Conservation (phyloP, 2,888 invertebrate genomes). For the Oscheius onirici region DNA sequence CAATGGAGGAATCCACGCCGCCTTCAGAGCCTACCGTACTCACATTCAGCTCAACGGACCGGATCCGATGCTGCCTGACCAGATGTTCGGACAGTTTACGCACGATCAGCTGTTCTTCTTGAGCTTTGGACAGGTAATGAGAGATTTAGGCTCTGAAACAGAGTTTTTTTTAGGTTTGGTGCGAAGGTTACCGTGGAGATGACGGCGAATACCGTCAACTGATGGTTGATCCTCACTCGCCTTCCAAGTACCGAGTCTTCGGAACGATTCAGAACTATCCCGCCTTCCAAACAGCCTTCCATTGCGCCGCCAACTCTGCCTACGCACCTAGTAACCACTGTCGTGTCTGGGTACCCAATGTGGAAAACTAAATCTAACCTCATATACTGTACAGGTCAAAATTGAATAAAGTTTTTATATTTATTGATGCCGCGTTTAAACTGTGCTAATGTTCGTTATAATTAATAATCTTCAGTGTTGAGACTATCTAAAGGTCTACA, state of each 20-base stretch:
- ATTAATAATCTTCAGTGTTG: too few species aligned
- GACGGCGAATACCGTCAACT: constrained; percentile 47
- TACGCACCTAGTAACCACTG: constrained; percentile 63
- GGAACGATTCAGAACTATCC: constrained; percentile 62
- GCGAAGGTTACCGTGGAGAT: constrained; percentile 47
- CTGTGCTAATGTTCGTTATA: too few species aligned
- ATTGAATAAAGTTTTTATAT: too few species aligned
- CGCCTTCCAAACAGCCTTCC: constrained; percentile 68
- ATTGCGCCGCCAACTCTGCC: constrained; percentile 57
- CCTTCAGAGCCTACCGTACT: constrained; percentile 59
- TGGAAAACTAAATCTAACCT: constrained; percentile 24
- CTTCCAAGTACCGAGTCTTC: constrained; percentile 63
- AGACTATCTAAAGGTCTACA: too few species aligned
- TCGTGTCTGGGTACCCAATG: constrained; percentile 61
- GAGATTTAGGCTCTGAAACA: too few species aligned
- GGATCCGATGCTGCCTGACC: constrained; percentile 61
- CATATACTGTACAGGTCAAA: not conserved
- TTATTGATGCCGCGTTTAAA: too few species aligned
- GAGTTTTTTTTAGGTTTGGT: constrained; percentile 55
- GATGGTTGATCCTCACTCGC: constrained; percentile 64
- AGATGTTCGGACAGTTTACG: constrained; percentile 53
- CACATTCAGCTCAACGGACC: constrained; percentile 59
- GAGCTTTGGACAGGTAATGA: constrained; percentile 62
- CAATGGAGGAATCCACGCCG: constrained; percentile 73
- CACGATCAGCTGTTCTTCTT: constrained; percentile 70